These are phyloP conservation scores for Lophius americanus DNA, from an alignment of 2,797 vertebrate species.

Conservation along the genomic window DNA sequence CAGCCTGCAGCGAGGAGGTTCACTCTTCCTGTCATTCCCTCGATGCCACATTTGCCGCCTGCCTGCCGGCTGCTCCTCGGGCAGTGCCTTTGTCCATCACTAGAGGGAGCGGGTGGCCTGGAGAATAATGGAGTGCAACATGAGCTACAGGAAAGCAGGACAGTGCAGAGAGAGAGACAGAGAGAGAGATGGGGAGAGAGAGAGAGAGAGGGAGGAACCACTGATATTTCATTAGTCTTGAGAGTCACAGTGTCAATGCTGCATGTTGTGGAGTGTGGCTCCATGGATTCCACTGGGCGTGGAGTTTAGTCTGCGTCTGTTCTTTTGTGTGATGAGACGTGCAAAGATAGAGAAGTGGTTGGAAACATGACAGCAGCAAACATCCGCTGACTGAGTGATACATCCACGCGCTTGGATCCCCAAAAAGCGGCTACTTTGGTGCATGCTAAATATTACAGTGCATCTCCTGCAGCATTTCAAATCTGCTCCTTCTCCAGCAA, in stretches of 20 bases:
- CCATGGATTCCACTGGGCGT: constrained; percentile 8
- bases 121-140: constrained; percentile 59
- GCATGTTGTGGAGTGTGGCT: background rate
- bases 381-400: constrained; percentile 35
- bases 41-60: constrained; percentile 39
- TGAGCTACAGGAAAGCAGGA: constrained; percentile 40
- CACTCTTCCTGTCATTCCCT: constrained; percentile 42
- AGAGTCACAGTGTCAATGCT: constrained; percentile 15
- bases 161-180: constrained; percentile 17
- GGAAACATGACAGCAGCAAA: constrained; percentile 41
- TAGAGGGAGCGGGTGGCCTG: constrained; percentile 80
- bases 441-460: constrained; percentile 56
- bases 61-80: constrained; percentile 64
- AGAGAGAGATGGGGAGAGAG: constrained; percentile 34
- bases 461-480: constrained; percentile 48
- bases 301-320: constrained; percentile 6
- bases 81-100: constrained; percentile 78
- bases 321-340: constrained; percentile 15
- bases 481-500: background rate
- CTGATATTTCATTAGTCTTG: constrained; percentile 46
- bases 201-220: constrained; percentile 23
- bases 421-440: constrained; percentile 28
- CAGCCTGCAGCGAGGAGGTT: constrained; percentile 29
- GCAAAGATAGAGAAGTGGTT: constrained; percentile 19
- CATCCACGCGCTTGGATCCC: constrained; percentile 16